Evolutionary conservation across 1,140 invertebrate species (phyloP), one percentile per base, ranked within the genome.

Genomic region (Saccostrea cuccullata): DNA sequence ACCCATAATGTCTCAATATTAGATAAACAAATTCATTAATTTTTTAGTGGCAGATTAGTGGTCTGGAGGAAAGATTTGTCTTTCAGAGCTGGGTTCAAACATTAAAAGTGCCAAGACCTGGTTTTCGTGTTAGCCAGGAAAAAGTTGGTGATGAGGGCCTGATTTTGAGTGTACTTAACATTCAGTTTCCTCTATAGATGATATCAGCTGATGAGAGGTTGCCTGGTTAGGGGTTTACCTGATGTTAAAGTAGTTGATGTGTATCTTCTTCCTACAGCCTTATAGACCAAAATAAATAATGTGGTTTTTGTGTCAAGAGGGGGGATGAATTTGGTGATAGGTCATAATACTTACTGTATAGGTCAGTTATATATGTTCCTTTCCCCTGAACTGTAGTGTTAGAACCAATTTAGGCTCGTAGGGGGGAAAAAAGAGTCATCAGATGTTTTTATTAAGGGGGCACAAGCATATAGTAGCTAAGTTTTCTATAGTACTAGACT

Each of bases 11-110:
- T 15, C 70, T 77, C 26, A 36, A 77, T 77, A 77, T 36, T 30
- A 77, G 70, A 77, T 77, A 77, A 77, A 77, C 70, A 77, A 77
- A 77, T 36, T 77, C 70, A 77, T 77, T 77, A 77, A 36, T 77
- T 77, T 36, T 77, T 77, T 30, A n/a, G 47, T 47, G 60, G 60
- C 60, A 67, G 60, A 67, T 67, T 67, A 67, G 70, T 64, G 58
- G 26, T 77, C 15, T 30, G 70, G 70, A 23, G 15, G 30, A 77
- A 26, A 77, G 23, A 77, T 26, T 77, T 77, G 70, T 36, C 70
- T 77, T 77, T 11, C 26, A 26, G 30, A 77, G 30, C 26, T 77
- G 70, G 70, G 26, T 77, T 77, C 70, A 77, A 73, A 73, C 67
- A 73, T 30, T 73, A 73, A 73, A 77, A 30, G 70, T 40, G 23